A percentile compares a stretch with the other conserved stretches of the same genome.
These are phyloP conservation scores for Trachurus trachurus DNA, from an alignment of 2,797 vertebrate genomes.

Conservation along the genomic window DNA sequence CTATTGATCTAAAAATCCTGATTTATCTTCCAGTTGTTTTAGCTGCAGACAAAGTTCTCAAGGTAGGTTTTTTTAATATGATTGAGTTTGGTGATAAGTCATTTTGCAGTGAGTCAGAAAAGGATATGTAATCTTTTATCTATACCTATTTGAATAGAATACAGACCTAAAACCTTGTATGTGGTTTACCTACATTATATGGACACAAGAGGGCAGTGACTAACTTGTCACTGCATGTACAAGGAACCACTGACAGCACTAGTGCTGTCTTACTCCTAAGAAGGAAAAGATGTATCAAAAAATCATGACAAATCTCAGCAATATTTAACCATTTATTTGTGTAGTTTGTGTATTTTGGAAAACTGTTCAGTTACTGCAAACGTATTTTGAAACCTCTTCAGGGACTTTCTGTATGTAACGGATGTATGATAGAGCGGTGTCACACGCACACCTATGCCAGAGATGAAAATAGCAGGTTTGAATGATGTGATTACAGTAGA, in stretches of 20 bases:
- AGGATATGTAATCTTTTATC: not conserved
- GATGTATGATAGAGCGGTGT: not conserved
- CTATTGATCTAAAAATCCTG: constrained; percentile 10
- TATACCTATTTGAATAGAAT: constrained; percentile 1
- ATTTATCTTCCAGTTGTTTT: constrained; percentile 92
- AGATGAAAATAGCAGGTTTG: not conserved
- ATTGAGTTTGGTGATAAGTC: not conserved
- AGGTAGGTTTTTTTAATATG: constrained; percentile 84
- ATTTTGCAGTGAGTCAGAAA: not conserved
- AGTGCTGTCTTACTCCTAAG: not conserved
- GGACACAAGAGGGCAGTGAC: constrained; percentile 75
- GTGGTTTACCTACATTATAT: constrained; percentile 43
- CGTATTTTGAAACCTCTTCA: not conserved
- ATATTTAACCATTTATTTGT: not conserved
- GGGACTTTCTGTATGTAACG: constrained; percentile 5
- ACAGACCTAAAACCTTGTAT: not conserved
- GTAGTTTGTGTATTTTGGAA: not conserved
- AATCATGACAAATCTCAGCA: not conserved
- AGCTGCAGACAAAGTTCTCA: constrained; percentile 92
- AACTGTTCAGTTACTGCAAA: not conserved
- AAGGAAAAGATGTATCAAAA: constrained; percentile 12
- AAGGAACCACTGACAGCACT: constrained; percentile 11
- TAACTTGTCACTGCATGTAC: constrained; percentile 49
- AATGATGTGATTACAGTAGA: constrained; percentile 7
- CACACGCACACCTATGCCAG: not conserved